Base-by-base conservation (phyloP, 2,888 invertebrate species). In the Leptopilina drosophilae region DNA sequence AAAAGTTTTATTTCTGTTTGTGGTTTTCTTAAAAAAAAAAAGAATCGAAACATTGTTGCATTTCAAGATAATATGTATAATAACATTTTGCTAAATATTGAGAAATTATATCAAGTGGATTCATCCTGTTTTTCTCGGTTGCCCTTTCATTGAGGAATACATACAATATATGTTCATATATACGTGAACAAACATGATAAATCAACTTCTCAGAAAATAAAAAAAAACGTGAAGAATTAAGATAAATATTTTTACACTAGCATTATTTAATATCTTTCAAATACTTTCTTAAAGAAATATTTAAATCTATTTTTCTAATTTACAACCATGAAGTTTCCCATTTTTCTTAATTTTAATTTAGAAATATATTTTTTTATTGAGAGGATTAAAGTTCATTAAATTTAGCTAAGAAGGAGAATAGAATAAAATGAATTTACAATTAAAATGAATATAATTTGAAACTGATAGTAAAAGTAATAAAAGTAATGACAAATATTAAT, bases 71-170 rank as follows among this genome's bases (percentile, higher is more conserved):
- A 62, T 62, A 1, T 49, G 33, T 4, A 33, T 33, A 33, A 62
- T 20, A 62, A 62, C 20, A 62, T 62, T 62, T 62, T 62, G 62
- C 15, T 62, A 62, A 62, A 62, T 62, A 62, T 62, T 62, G 62
- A 62, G 62, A 62, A 62, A 62, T 62, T 15, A 62, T 62, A 62
- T 62, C 62, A 62, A 62, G 62, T 62, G 62, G 62, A 62, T 62
- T 62, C 62, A 62, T 62, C 62, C 62, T 62, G 62, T 62, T 62
- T 62, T 62, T 5, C 62, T 62, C 62, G 62, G 15, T 62, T 62
- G 20, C 62, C 62, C 62, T 62, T 62, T 62, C 62, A 62, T 62
- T 62, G 62, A 62, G 8, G 20, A 62, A 20, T 49, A 49, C 12
- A 49, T 49, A 42, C 42, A 42, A 42, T 42, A 49, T 46, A 46